phyloP scores from a whole-genome alignment of 2,888 invertebrate species.

The Chirona hameri region DNA sequence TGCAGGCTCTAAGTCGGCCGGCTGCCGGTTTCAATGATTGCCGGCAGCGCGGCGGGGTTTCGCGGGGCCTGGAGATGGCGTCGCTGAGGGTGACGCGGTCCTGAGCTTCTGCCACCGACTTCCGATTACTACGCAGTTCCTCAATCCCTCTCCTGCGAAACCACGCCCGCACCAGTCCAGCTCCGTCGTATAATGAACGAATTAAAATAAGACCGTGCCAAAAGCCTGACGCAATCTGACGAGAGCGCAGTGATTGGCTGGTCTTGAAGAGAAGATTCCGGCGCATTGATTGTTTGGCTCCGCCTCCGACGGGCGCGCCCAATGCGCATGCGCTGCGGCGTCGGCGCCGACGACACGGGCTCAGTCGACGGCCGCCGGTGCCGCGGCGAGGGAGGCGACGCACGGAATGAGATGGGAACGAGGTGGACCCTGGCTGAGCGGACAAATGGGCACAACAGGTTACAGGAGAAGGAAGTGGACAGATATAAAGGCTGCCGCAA shows the following conservation, averaged over 20 bases:
- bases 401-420: background rate
- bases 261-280: slow-evolving; percentile 26
- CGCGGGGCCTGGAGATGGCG: background rate
- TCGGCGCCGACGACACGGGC: background rate
- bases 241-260: slow-evolving; percentile 12
- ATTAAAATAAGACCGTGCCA: slow-evolving; percentile 27
- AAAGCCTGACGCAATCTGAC: slow-evolving; percentile 25
- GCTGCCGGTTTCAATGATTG: slow-evolving; percentile 22
- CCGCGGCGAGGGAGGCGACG: background rate
- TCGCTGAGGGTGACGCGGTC: too few species aligned
- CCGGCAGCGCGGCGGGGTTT: background rate
- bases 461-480: too few species aligned
- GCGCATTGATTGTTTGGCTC: slow-evolving; percentile 27
- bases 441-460: too few species aligned
- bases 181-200: background rate
- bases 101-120: too few species aligned
- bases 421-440: background rate
- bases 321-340: background rate
- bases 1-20: background rate
- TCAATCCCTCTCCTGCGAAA: too few species aligned
- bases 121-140: too few species aligned
- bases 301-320: background rate
- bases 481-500: too few species aligned
- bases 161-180: background rate
- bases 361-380: background rate